Evolutionary conservation across 2,113 vertebrate genomes (phyloP), one percentile per base, ranked within the genome.

Genomic region (Ageneiosus marmoratus): DNA sequence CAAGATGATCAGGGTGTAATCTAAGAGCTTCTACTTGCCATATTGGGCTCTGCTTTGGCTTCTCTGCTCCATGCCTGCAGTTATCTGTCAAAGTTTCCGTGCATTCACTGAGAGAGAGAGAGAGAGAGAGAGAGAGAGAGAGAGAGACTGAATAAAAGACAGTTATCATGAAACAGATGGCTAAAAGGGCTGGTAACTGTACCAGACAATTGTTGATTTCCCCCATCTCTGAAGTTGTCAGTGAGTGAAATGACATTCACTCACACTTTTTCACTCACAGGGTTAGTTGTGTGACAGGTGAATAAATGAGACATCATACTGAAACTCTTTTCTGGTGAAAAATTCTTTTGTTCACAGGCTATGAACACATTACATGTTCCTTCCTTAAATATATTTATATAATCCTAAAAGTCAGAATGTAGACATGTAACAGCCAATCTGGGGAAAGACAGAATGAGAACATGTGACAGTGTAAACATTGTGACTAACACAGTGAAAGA

Each of bases 1-100:
- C 15, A 27, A 37, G 87, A 13, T 90, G 80, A 91, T 93, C 88
- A 85, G 48, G 83, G 72, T 48, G 82, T 88, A 90, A 93, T 91
- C 91, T 89, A 83, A 87, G 84, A 89, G 88, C 82, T 86, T 84
- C 85, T 65, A 79, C 70, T 85, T 89, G 89, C 88, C 89, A 80
- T 89, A 82, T 90, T 77, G 86, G 86, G 83, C 88, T 83, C 87
- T 80, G 75, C 83, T 86, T 55, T 89, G 89, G 89, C 83, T 86
- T 77, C 84, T 82, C 65, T 60, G 79, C 85, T 86, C 67, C 84
- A 86, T 86, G 80, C 74, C 62, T 50, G 84, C 86, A 91, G 84
- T 55, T 77, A 75, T 86, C 77, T 86, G 81, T 41, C 22, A 29
- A 62, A 3, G 37, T 75, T 56, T 72, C 58, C 8, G 18, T 79